These are phyloP conservation scores for Catocala fraxini DNA, from an alignment of 2,888 invertebrate species.

Conservation along the genomic window DNA sequence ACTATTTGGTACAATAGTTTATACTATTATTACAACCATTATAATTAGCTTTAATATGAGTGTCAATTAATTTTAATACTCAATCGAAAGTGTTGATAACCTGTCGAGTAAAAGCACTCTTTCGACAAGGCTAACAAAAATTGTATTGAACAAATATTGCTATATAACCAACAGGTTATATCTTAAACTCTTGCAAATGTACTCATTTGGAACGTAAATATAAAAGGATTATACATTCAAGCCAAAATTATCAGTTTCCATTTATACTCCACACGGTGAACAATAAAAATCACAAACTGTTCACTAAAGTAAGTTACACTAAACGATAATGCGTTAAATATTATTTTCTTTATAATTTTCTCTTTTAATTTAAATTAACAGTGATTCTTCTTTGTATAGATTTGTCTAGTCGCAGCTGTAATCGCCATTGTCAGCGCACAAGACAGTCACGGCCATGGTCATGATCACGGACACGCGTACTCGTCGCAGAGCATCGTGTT, in stretches of 20 bases:
- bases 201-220: not conserved
- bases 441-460: slow-evolving; percentile 10
- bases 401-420: slow-evolving; percentile 50
- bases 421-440: slow-evolving; percentile 5
- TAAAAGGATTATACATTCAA: slow-evolving; percentile 30
- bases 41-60: no score
- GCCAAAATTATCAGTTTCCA: slow-evolving; percentile 29
- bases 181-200: not conserved
- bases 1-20: no score
- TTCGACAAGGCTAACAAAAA: no score
- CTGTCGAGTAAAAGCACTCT: no score
- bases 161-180: not conserved
- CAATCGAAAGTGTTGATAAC: no score
- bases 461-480: slow-evolving; percentile 50
- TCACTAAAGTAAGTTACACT: slow-evolving; percentile 21
- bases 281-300: slow-evolving; percentile 24
- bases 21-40: no score
- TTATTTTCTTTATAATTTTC: no score
- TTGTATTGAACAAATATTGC: not conserved
- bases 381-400: slow-evolving; percentile 23
- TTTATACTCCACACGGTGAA: slow-evolving; percentile 11
- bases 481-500: slow-evolving; percentile 3
- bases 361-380: no score
- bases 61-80: no score
- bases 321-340: no score